phyloP scores from a whole-genome alignment of 2,797 vertebrate species.

The Notolabrus celidotus region DNA sequence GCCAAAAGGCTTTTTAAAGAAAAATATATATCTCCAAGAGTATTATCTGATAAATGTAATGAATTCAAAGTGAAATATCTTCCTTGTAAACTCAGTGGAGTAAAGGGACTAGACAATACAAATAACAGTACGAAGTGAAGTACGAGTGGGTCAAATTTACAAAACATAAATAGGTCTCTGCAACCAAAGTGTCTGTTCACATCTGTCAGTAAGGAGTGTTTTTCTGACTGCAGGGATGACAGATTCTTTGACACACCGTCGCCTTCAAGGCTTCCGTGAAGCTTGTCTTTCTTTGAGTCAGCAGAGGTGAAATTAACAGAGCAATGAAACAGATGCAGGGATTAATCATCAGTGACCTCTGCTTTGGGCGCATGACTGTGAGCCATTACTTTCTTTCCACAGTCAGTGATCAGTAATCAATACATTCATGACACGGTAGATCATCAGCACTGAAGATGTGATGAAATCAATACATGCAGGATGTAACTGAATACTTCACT shows the following conservation, averaged over 20 bases:
- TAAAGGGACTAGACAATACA: too few relatives aligned
- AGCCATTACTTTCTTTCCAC: background rate
- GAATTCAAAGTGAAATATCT: too few relatives aligned
- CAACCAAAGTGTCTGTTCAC: background rate
- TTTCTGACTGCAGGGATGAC: background rate
- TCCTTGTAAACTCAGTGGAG: too few relatives aligned
- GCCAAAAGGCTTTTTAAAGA: too few relatives aligned
- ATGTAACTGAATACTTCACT: background rate
- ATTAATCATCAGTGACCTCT: background rate
- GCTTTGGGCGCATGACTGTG: too few relatives aligned
- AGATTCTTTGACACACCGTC: background rate
- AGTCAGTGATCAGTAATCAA: background rate
- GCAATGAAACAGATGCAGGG: background rate
- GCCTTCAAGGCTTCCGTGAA: background rate
- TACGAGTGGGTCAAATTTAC: too few relatives aligned
- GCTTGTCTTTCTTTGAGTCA: background rate
- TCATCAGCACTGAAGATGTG: background rate
- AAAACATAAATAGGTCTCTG: too few relatives aligned
- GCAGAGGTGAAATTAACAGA: background rate
- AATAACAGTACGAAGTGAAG: too few relatives aligned
- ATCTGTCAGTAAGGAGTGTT: background rate
- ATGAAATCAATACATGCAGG: background rate
- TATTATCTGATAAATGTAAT: too few relatives aligned
- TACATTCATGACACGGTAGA: background rate
- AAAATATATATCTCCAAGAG: too few relatives aligned